Percentiles rank a stretch among this genome's conserved stretches.
These are phyloP conservation scores for Gasterosteus nipponicus DNA, from an alignment of 2,113 vertebrate species.

Conservation along the genomic window DNA sequence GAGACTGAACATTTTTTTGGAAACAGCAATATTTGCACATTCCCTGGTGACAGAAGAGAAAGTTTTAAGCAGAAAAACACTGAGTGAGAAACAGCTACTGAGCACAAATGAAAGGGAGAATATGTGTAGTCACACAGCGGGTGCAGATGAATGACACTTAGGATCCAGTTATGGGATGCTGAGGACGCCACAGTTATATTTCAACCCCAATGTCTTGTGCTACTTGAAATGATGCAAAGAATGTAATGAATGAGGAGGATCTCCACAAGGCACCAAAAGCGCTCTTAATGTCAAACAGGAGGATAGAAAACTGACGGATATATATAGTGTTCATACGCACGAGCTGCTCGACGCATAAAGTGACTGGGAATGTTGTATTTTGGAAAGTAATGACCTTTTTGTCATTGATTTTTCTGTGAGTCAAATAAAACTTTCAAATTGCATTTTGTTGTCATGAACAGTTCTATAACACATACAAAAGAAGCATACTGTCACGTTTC, in stretches of 20 bases:
- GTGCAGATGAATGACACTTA: not conserved
- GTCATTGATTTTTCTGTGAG: not conserved
- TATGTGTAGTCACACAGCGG: not conserved
- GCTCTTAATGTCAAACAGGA: not conserved
- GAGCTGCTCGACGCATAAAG: not conserved
- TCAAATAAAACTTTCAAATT: not conserved
- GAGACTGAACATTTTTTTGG: not conserved
- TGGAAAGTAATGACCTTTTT: not conserved
- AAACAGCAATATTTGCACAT: conserved; percentile 20
- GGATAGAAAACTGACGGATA: not conserved
- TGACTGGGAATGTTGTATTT: not conserved
- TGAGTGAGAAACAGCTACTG: conserved; percentile 5
- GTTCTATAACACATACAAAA: not conserved
- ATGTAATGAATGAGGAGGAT: not conserved
- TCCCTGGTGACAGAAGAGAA: not conserved
- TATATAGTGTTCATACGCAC: not conserved
- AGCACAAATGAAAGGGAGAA: conserved; percentile 14
- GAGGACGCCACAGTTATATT: not conserved
- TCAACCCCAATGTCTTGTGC: conserved; percentile 4
- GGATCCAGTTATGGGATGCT: conserved; percentile 14
- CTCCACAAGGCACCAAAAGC: not conserved
- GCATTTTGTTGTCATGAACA: not conserved
- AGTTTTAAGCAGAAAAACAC: conserved; percentile 10
- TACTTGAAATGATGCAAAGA: not conserved
- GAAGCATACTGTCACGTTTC: not conserved